phyloP scores from a whole-genome alignment of 1,140 invertebrate species.

The Procambarus clarkii region DNA sequence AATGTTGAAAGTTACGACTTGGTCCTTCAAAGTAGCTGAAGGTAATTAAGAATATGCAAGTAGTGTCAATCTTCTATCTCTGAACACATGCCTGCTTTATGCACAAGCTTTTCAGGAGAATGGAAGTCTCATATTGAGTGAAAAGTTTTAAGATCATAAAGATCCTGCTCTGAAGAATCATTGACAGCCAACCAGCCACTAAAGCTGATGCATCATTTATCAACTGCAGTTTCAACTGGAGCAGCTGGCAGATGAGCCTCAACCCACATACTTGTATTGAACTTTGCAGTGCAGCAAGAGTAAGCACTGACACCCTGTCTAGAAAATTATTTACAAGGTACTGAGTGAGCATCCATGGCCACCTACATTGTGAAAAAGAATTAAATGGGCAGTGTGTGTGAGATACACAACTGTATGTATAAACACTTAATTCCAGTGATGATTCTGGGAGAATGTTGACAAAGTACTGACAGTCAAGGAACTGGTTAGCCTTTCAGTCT shows the following conservation, averaged over 20 bases:
- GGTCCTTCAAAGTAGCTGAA: constrained; percentile 33
- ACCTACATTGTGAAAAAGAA: constrained; percentile 65
- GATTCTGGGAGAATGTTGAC: constrained; percentile 61
- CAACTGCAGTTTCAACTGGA: constrained; percentile 24
- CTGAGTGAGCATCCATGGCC: constrained; percentile 55
- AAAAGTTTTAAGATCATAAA: constrained; percentile 24
- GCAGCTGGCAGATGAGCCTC: constrained; percentile 40
- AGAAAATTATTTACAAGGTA: constrained; percentile 64
- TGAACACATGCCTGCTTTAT: constrained; percentile 18
- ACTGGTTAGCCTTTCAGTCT: constrained; percentile 51
- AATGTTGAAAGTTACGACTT: constrained; percentile 22
- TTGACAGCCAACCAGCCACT: constrained; percentile 50
- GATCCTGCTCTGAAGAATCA: constrained; percentile 51
- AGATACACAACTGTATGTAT: constrained; percentile 65
- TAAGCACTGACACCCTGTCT: constrained; percentile 64
- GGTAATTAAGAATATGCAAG: constrained; percentile 34
- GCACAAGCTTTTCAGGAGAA: constrained; percentile 27
- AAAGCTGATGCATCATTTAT: constrained; percentile 36
- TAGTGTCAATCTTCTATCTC: constrained; percentile 25
- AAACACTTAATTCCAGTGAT: constrained; percentile 63
- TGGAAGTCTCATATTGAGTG: constrained; percentile 37
- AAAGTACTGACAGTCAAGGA: constrained; percentile 62
- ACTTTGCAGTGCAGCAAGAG: constrained; percentile 62
- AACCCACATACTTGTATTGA: constrained; percentile 49
- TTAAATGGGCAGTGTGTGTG: constrained; percentile 69